These are phyloP conservation scores for Pimpla rufipes DNA, from an alignment of 2,888 invertebrate species.

Conservation along the genomic window DNA sequence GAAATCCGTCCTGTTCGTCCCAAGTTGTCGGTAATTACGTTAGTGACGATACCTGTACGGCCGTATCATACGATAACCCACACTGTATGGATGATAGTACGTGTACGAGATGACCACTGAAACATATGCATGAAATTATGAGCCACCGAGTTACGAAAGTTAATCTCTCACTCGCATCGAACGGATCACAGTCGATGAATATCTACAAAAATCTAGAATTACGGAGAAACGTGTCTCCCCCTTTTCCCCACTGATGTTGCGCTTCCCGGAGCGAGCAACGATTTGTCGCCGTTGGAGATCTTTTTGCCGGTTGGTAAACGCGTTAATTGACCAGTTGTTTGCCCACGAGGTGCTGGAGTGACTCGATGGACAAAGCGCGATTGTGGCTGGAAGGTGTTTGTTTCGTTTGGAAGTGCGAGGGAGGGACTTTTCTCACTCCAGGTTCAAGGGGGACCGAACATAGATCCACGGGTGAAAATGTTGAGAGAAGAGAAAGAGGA, in stretches of 20 bases:
- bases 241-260: constrained; percentile 2
- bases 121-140: constrained; percentile 69
- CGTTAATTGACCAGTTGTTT: constrained; percentile 54
- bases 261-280: constrained; percentile 1
- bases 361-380: constrained; percentile 46
- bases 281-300: constrained; percentile 26
- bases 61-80: constrained; percentile 60
- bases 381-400: constrained; percentile 50
- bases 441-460: too few species aligned
- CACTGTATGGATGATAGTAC: constrained; percentile 70
- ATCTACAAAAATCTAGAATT: too few species aligned
- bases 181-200: too few species aligned
- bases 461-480: not conserved
- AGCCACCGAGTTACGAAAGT: not conserved
- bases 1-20: not conserved
- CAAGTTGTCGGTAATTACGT: not conserved
- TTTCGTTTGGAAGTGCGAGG: not conserved
- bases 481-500: constrained; percentile 23
- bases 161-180: not conserved
- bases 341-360: constrained; percentile 11
- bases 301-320: constrained; percentile 48
- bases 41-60: constrained; percentile 54
- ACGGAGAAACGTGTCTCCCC: too few species aligned
- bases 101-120: constrained; percentile 77
- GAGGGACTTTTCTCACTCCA: too few species aligned